Evolutionary conservation across 1,140 invertebrate genomes (phyloP).

Genomic region (Anthonomus grandis): DNA sequence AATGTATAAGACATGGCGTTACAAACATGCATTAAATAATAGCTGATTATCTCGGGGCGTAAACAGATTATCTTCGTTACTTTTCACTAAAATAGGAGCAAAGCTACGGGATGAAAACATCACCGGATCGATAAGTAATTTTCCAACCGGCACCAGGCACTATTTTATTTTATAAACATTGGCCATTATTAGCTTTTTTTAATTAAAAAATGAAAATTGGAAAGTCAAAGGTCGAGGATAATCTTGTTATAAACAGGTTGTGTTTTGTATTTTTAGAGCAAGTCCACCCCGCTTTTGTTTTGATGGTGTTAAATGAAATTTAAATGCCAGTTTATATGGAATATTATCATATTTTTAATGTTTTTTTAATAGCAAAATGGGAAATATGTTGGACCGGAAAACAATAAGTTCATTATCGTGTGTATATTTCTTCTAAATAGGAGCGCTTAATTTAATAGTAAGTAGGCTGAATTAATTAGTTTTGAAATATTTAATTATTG

Average conservation of each 20-base stretch:
- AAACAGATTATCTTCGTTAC: background rate
- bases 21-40: constrained; percentile 3
- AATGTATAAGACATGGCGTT: too few relatives aligned
- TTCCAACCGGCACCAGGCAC: background rate
- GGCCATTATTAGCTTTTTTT: constrained; percentile 4
- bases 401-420: too few relatives aligned
- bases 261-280: background rate
- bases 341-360: too few relatives aligned
- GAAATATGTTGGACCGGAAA: too few relatives aligned
- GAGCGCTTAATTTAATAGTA: too few relatives aligned
- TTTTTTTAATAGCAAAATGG: too few relatives aligned
- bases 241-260: background rate
- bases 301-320: too few relatives aligned
- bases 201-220: constrained; percentile 10
- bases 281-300: too few relatives aligned
- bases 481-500: too few relatives aligned
- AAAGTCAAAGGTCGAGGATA: background rate
- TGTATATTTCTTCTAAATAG: too few relatives aligned
- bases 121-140: constrained; percentile 1
- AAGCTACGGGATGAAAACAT: background rate
- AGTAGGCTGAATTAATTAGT: too few relatives aligned
- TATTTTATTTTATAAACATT: constrained; percentile 3
- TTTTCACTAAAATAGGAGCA: background rate
- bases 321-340: too few relatives aligned
- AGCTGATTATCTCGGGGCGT: background rate